phyloP scores from a whole-genome alignment of 1,140 invertebrate genomes.

The Philopotamus ludificatus region DNA sequence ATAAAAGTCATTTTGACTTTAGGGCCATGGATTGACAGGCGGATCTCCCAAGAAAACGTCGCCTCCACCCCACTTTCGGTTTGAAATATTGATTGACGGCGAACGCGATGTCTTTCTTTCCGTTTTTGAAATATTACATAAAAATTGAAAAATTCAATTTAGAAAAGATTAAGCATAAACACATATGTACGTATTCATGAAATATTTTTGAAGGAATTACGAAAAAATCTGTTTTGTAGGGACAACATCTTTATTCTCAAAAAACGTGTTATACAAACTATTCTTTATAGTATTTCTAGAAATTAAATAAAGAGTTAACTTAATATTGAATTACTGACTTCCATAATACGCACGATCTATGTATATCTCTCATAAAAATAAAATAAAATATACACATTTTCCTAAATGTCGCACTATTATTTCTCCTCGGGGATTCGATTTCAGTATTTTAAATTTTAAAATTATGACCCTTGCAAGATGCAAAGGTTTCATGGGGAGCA shows the following conservation, averaged over 20 bases:
- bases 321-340: too few relatives aligned
- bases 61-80: conserved; percentile 5
- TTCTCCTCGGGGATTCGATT: neutral
- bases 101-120: conserved; percentile 18
- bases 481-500: neutral
- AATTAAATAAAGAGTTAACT: too few relatives aligned
- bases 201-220: too few relatives aligned
- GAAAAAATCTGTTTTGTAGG: too few relatives aligned
- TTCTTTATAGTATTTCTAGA: too few relatives aligned
- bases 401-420: conserved; percentile 1
- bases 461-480: neutral
- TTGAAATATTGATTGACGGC: conserved; percentile 19
- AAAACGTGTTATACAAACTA: too few relatives aligned
- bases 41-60: conserved; percentile 17
- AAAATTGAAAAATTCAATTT: neutral
- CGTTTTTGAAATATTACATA: conserved; percentile 2
- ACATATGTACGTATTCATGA: too few relatives aligned
- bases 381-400: too few relatives aligned
- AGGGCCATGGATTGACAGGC: conserved; percentile 22
- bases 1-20: conserved; percentile 6
- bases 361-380: too few relatives aligned
- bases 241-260: too few relatives aligned
- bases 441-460: neutral
- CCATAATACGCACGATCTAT: too few relatives aligned
- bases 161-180: neutral